Base-by-base conservation (phyloP, 2,888 invertebrate genomes). In the Leptopilina myrica region DNA sequence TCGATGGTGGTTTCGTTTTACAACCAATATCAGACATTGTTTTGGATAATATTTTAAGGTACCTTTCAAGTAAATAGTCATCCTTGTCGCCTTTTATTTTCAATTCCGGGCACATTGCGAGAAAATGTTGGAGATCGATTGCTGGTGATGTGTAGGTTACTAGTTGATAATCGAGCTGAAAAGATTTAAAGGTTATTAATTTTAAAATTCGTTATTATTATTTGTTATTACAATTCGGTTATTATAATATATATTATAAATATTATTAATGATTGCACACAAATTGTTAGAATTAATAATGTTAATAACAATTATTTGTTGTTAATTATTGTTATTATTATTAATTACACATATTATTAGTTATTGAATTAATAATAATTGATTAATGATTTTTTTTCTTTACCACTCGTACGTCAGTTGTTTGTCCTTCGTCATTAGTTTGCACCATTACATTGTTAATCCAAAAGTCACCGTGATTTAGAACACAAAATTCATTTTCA, bases 381-480 rank as follows among this genome's bases (percentile, higher is more conserved):
- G 20, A 20, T 20, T 20, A 20, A 20, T 20, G 20, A 20, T 20
- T 20, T 20, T 20, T 20, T 53, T 0, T 56, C 62, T 62, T 84
- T 83, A 87, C 87, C 79, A 88, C 46, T 40, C 83, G 64, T 46
- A 82, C 20, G 59, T 87, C 84, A 0, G 73, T 7, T 0, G 86
- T 83, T 43, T 85, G 65, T 0, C 85, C 87, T 6, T 76, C 33
- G 0, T 82, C 79, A 43, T 86, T 81, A 43, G 87, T 84, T 6
- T 76, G 78, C 65, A 88, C 86, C 85, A 89, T 84, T 4, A 87
- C 79, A 78, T 88, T 88, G 62, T 86, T 86, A 1, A 83, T 78
- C 87, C 88, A 88, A 79, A 86, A 86, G 66, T 89, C 88, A 0
- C 87, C 88, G 20, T 89, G 88, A 81, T 89, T 88, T 6, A 88